phyloP scores from a whole-genome alignment of 1,140 invertebrate genomes.

The Caerostris darwini region DNA sequence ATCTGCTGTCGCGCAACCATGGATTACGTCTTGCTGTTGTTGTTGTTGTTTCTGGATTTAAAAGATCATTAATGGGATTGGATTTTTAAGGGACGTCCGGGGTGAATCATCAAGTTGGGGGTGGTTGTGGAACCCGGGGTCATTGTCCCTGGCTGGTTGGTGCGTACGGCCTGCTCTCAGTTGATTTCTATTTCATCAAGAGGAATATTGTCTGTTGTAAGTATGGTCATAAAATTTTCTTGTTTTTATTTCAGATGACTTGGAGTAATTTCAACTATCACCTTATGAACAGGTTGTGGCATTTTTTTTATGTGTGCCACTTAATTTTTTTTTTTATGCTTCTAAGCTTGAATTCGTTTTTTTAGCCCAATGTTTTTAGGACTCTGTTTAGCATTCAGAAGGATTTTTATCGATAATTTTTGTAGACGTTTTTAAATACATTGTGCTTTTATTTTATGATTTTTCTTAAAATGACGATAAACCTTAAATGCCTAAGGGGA shows the following conservation, averaged over 20 bases:
- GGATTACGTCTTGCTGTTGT: not conserved
- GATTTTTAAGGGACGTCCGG: not conserved
- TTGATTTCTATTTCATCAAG: not conserved
- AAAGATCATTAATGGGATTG: conserved; percentile 10
- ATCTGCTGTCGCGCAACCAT: not conserved
- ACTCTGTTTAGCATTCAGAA: no score
- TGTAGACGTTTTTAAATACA: no score
- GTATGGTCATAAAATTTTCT: not conserved
- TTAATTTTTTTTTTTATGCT: no score
- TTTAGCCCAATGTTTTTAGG: no score
- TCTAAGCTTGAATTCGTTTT: no score
- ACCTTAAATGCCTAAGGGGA: no score
- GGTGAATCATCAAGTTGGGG: conserved; percentile 20
- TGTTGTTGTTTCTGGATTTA: not conserved
- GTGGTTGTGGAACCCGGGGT: not conserved
- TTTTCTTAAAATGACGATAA: no score
- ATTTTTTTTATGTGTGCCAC: no score
- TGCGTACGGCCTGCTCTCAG: not conserved
- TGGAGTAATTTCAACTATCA: not conserved
- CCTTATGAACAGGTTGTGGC: no score
- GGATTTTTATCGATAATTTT: no score
- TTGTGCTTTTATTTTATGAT: no score
- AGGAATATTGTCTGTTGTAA: not conserved
- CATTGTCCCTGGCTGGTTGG: conserved; percentile 8
- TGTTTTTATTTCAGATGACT: not conserved